Conservation (phyloP, 2,797 vertebrate genomes). For the Gobio occitaniae region DNA sequence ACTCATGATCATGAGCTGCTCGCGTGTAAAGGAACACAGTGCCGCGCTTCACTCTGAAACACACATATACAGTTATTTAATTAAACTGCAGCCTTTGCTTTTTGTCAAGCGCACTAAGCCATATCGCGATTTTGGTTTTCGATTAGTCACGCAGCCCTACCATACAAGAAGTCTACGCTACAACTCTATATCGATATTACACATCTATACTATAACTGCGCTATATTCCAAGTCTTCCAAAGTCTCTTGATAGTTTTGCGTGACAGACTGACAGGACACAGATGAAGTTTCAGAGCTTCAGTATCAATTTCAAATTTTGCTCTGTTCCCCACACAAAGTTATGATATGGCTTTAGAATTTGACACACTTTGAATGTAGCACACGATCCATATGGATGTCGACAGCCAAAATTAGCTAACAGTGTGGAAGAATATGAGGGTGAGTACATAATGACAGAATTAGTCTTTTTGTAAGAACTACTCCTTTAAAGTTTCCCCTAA, state of each 20-base stretch:
- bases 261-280: background rate
- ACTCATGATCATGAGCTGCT: background rate
- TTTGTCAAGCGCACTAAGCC: background rate
- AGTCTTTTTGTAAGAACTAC: background rate
- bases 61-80: background rate
- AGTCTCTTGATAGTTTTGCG: background rate
- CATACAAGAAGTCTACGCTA: background rate
- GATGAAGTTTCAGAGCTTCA: background rate
- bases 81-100: background rate
- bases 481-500: conserved; percentile 1
- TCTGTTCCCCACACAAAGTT: background rate
- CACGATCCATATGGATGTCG: background rate
- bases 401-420: background rate
- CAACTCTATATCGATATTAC: background rate
- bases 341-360: background rate
- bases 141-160: too few relatives aligned
- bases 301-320: too few relatives aligned
- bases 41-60: background rate
- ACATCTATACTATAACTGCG: background rate
- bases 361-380: background rate
- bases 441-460: background rate
- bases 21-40: background rate
- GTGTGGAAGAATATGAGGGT: background rate
- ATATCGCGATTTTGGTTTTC: background rate
- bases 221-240: background rate